phyloP scores from a whole-genome alignment of 2,797 vertebrate genomes.

The Mycteria americana region DNA sequence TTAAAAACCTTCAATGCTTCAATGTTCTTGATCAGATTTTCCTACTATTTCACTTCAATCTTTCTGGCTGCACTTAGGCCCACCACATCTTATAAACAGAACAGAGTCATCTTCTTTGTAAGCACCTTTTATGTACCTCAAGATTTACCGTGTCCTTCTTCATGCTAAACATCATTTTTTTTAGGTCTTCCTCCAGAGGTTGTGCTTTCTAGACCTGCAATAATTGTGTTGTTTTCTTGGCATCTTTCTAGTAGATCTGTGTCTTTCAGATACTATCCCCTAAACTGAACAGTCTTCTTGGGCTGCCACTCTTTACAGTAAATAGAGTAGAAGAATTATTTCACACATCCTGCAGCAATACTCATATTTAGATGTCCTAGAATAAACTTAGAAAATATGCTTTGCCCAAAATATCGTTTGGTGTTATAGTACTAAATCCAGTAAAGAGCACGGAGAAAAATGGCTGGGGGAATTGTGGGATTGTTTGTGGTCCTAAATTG shows the following conservation, averaged over 20 bases:
- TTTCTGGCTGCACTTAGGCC: neutral
- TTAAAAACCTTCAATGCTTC: neutral
- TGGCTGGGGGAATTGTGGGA: neutral
- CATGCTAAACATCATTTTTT: neutral
- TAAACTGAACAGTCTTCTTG: neutral
- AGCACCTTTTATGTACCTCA: neutral
- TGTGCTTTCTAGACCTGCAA: neutral
- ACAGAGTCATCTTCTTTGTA: neutral
- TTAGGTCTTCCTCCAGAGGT: neutral
- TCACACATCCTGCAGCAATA: neutral
- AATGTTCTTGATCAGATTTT: neutral
- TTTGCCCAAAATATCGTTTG: neutral
- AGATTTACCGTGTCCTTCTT: neutral
- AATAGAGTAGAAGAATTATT: neutral
- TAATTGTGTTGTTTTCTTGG: neutral
- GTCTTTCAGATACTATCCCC: neutral
- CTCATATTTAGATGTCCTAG: neutral
- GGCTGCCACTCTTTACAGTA: neutral
- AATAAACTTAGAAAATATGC: neutral
- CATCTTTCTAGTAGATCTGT: neutral
- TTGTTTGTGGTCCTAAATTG: neutral
- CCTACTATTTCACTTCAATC: neutral
- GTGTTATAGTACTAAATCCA: neutral
- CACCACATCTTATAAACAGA: neutral
- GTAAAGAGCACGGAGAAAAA: neutral